Evolutionary conservation across 2,888 invertebrate genomes (phyloP), one percentile per base, ranked within the genome.

Genomic region (Myathropa florea): DNA sequence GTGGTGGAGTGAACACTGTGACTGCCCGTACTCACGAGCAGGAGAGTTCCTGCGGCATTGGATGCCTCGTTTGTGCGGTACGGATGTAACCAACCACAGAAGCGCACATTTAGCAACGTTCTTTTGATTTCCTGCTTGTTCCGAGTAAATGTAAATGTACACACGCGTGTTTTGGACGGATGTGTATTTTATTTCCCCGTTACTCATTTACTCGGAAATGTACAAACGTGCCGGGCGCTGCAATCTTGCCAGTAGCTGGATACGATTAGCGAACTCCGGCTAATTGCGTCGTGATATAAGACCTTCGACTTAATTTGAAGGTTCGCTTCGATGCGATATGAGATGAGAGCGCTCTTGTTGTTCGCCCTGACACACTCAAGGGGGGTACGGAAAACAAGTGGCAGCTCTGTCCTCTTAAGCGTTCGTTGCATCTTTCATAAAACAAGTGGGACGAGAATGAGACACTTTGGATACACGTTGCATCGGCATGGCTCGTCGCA

Each of bases 371-470:
- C 26, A 14, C 10, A 39, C 39, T 28, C 28, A 60, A 2, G 3
- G n/a, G 33, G 3, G n/a, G n/a, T n/a, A n/a, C n/a, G n/a, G n/a
- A n/a, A n/a, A n/a, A n/a, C 39, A 10, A 23, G 12, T 9, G 12
- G 36, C 24, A 76, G 33, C 36, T 24, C 63, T 72, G 26, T 21
- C 84, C 84, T 59, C 84, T 85, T 77, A 68, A 81, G 72, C 84
- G 81, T 77, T 81, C 84, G 71, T 81, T 85, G 84, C 84, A 85
- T 85, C 80, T 72, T 36, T 64, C 39, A 26, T 68, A 26, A 53
- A 67, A 65, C 73, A 85, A 85, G 81, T 63, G 81, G 81, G 81
- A 81, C 80, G 84, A 84, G 70, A 71, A 80, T 77, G 84, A 81
- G 71, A 68, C 81, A 72, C 81, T 85, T 81, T 77, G 81, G 59